Percentiles rank a stretch among this genome's conserved stretches.
phyloP scores from a whole-genome alignment of 2,888 invertebrate genomes.

The Orchesellides sinensis region DNA sequence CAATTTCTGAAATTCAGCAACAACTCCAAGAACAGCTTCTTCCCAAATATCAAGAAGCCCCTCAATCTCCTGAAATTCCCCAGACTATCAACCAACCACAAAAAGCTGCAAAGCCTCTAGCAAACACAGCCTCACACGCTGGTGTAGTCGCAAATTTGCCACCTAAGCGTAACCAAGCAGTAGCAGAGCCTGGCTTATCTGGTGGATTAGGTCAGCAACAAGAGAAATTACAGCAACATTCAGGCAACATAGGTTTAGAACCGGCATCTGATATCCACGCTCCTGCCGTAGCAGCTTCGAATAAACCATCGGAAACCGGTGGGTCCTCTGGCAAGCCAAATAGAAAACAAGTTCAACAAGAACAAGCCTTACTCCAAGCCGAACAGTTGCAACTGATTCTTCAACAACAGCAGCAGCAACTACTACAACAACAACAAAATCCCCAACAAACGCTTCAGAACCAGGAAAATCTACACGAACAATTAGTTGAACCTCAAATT shows the following conservation, averaged over 20 bases:
- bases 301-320: background rate
- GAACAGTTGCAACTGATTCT: conserved; percentile 41
- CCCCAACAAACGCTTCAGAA: background rate
- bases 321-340: conserved; percentile 19
- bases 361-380: conserved; percentile 39
- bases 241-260: background rate
- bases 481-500: conserved; percentile 5
- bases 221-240: conserved; percentile 1
- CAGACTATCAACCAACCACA: no score
- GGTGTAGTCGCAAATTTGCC: no score
- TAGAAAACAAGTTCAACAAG: conserved; percentile 33
- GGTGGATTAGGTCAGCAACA: conserved; percentile 10
- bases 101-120: no score
- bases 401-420: conserved; percentile 12
- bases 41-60: conserved; percentile 48
- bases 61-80: conserved; percentile 32
- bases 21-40: conserved; percentile 17
- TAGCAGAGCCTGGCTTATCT: background rate
- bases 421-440: conserved; percentile 14
- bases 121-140: background rate
- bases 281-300: background rate
- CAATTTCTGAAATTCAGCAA: conserved; percentile 50
- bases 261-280: background rate
- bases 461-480: conserved; percentile 5
- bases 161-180: background rate